Evolutionary conservation across 2,113 vertebrate species (phyloP), one percentile per base, ranked within the genome.

Genomic region (Ceyx melanurus): DNA sequence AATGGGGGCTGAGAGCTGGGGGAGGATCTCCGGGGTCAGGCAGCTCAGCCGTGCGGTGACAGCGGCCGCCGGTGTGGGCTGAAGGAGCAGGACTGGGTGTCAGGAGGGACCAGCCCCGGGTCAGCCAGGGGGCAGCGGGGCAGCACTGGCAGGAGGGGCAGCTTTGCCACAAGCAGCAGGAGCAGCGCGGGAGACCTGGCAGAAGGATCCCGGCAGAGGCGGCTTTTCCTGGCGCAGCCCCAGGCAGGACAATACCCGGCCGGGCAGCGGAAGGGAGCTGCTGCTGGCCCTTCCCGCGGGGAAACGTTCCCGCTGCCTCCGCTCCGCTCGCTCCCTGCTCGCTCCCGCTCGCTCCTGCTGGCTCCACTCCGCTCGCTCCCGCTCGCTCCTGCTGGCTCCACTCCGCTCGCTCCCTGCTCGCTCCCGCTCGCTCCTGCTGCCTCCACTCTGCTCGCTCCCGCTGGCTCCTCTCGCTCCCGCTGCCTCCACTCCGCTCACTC

Each of bases 241-340:
- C 67, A 62, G 83, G 86, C 91, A 87, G 91, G 89, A 95, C 92
- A 96, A 93, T 96, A 19, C 78, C 94, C 87, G 28, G 37, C 83
- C 8, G 3, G 43, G 33, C 1, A 0, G 86, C 92, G 94, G 96
- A 95, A 94, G 92, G 96, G 94, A 95, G 96, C 92, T 88, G 95
- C 92, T 88, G 95, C 88, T 46, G 82, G 79, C 86, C 8, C 79
- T 95, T 93, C 82, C 95, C 78, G 45, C 5, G 9, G 92, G 94
- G 93, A 95, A 96, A 79, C 1, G 2, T 88, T 50, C 79, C 86
- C 61, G 35, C 90, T 92, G 87, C 13, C 91, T 26, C 14, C 43
- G 42, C 65, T 85, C 83, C 80, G 29, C 83, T 7, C 71, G 70
- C 81, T 92, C 89, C 57, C 92, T 9, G 35, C 35, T 37, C 35